A percentile compares a stretch with the other conserved stretches of the same genome.
These are phyloP conservation scores for Rallus crepitans DNA, from an alignment of 2,797 vertebrate species.

Conservation along the genomic window DNA sequence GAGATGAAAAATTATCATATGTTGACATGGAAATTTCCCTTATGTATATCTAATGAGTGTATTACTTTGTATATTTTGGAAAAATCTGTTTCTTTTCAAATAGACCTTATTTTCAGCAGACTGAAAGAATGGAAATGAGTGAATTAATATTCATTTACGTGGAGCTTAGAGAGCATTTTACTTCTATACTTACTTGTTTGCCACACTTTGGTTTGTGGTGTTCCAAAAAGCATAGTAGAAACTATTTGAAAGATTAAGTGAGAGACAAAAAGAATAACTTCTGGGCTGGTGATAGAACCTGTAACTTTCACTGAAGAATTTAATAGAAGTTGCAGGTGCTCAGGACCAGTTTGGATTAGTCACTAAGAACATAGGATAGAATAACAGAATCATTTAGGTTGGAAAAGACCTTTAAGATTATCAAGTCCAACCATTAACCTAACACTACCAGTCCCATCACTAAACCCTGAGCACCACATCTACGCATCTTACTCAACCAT, in stretches of 20 bases:
- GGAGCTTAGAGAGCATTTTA: background rate
- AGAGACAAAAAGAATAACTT: background rate
- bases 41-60: background rate
- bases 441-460: no score
- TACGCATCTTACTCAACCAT: no score
- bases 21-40: background rate
- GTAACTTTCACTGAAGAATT: background rate
- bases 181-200: background rate
- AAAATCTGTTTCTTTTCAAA: constrained; percentile 9
- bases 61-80: background rate
- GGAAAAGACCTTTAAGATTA: no score
- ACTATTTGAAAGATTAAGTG: background rate
- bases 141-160: background rate
- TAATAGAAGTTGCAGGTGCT: background rate
- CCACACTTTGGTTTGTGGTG: background rate
- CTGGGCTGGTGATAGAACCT: background rate
- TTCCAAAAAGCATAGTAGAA: background rate
- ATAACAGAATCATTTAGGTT: no score
- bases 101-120: background rate
- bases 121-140: background rate
- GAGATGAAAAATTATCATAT: background rate
- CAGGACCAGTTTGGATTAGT: background rate
- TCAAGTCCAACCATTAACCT: no score
- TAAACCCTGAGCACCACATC: no score
- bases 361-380: background rate